Evolutionary conservation across 2,797 vertebrate species (phyloP), one percentile per base, ranked within the genome.

Genomic region (Tauraco hartlaubi): DNA sequence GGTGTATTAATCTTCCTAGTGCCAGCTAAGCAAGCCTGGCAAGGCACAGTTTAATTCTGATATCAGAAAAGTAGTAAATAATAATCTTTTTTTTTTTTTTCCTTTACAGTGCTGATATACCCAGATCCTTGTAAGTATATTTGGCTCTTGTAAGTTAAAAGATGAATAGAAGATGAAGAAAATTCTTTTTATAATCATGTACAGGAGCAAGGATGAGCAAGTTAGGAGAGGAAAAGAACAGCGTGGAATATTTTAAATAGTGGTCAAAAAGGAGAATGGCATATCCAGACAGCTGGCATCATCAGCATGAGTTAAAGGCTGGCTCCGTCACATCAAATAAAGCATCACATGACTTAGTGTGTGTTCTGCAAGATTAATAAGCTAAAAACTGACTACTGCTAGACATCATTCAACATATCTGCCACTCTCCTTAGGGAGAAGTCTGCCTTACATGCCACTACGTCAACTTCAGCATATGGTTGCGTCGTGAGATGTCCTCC

Each of bases 1-100:
- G 91, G 95, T 90, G 90, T 92, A 94, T 78, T 96, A 96, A 96
- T 97, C 96, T 94, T 95, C 67, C 91, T 79, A 88, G 92, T 94
- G 96, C 95, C 92, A 97, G 88, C 79, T 92, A 96, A 96, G 96
- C 96, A 96, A 96, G 95, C 76, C 59, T 92, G 91, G 96, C 76
- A 94, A 96, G 59, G 79, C 87, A 94, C 69, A 88, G 66, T 95
- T 92, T 88, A 94, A 91, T 92, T 96, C 94, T 63, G 66, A 73
- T 94, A 94, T 81, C 79, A 94, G 55, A 90, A 95, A 90, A 91
- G 62, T 51, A 88, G 87, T 73, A 92, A 92, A 94, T 94, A 94
- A 86, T 86, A 35, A 58, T 83, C 4, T 28, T 66, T 66, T 81
- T 61, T 56, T 19, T 26, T 46, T 8, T 3, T 15, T 3, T 4